Evolutionary conservation across 1,140 invertebrate species (phyloP).

Genomic region (Lepeophtheirus salmonis): DNA sequence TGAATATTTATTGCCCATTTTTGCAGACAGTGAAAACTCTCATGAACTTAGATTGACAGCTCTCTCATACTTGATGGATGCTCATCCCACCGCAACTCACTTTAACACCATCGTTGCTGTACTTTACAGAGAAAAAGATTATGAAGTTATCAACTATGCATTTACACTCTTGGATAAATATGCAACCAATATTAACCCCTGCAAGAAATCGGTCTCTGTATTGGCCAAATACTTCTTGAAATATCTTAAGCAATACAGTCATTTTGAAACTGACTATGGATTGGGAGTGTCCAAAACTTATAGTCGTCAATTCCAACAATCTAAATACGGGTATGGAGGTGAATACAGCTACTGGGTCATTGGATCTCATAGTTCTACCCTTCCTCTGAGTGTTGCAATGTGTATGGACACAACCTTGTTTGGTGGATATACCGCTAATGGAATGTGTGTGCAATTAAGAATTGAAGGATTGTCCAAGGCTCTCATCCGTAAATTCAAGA

Average conservation of each 20-base stretch:
- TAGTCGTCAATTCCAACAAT: neutral
- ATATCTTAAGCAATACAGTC: conserved; percentile 14
- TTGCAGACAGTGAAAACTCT: neutral
- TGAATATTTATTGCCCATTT: conserved; percentile 2
- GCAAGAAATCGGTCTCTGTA: neutral
- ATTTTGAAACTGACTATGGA: conserved; percentile 13
- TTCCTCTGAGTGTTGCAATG: conserved; percentile 6
- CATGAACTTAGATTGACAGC: conserved; percentile 5
- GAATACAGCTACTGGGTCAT: neutral
- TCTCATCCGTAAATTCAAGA: conserved; percentile 14
- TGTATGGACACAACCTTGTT: conserved; percentile 1
- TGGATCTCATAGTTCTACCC: conserved; percentile 1
- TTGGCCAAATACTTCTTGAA: conserved; percentile 10
- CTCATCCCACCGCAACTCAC: neutral
- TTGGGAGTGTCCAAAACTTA: conserved; percentile 16
- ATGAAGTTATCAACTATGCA: conserved; percentile 17
- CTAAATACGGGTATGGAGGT: conserved; percentile 15
- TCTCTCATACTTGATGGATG: neutral
- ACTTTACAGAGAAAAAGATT: conserved; percentile 12
- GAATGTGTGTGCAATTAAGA: conserved; percentile 1
- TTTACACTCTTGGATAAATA: conserved; percentile 12
- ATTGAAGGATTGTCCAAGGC: conserved; percentile 15
- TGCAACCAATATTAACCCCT: conserved; percentile 9
- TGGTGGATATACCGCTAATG: neutral
- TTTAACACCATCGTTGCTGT: conserved; percentile 2